Conservation (phyloP, 2,797 vertebrate genomes). For the Rhyacichthys aspro region DNA sequence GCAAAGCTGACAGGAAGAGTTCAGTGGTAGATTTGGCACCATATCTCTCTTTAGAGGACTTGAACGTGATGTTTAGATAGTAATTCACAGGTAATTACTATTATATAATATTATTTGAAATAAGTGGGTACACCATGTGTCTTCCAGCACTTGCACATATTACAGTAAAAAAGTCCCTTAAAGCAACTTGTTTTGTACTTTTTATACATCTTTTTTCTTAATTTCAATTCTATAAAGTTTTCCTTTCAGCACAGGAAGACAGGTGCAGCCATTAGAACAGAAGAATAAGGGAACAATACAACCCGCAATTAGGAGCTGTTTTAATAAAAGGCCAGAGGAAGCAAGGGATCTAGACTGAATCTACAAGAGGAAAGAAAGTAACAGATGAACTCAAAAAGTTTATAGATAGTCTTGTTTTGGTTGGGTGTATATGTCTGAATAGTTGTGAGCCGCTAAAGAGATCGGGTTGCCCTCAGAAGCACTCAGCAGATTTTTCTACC, state of each 20-base stretch:
- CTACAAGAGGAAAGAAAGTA: conserved; percentile 1
- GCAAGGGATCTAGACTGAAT: conserved; percentile 4
- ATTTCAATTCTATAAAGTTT: conserved; percentile 10
- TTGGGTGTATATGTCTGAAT: conserved; percentile 11
- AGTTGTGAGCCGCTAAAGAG: conserved; percentile 45
- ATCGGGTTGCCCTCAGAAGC: conserved; percentile 66
- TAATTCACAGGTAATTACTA: conserved; percentile 6
- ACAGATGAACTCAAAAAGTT: neutral
- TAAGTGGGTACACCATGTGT: neutral
- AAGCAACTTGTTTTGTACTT: conserved; percentile 21
- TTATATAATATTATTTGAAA: conserved; percentile 6
- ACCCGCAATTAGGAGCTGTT: conserved; percentile 44
- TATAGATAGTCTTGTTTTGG: conserved; percentile 8
- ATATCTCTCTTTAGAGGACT: neutral
- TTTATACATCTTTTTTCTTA: conserved; percentile 12
- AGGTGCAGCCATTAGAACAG: conserved; percentile 62
- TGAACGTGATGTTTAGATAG: conserved; percentile 21
- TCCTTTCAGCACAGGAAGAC: conserved; percentile 38
- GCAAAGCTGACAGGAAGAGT: neutral
- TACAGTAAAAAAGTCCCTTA: neutral
- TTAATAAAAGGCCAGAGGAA: conserved; percentile 15
- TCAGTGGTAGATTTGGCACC: conserved; percentile 26
- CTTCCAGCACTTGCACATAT: no score
- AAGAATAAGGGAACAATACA: conserved; percentile 42
- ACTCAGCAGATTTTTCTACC: conserved; percentile 77